A percentile compares a stretch with the other conserved stretches of the same genome.
Conservation (phyloP, 2,888 invertebrate genomes). For the Malacosoma neustria region DNA sequence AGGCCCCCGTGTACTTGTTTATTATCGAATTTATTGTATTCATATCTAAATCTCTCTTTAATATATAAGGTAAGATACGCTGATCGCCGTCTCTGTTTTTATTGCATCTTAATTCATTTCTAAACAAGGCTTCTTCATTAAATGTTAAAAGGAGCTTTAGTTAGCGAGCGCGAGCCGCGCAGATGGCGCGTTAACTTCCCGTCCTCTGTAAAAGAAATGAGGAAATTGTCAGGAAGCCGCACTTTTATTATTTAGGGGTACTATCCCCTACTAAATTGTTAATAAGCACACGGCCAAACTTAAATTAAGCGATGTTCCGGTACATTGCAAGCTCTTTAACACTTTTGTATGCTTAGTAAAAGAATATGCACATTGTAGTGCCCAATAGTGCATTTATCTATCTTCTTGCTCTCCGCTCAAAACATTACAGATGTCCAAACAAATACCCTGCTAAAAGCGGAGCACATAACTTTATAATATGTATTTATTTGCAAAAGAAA, state of each 20-base stretch:
- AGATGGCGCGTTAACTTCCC: conserved; percentile 2
- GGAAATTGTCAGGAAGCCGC: conserved; percentile 45
- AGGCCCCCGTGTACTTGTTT: too few relatives aligned
- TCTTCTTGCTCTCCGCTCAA: too few relatives aligned
- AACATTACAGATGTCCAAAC: too few relatives aligned
- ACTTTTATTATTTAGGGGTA: conserved; percentile 59
- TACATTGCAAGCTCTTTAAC: conserved; percentile 24
- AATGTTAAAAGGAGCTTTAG: background rate
- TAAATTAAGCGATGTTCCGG: conserved; percentile 49
- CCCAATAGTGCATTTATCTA: too few relatives aligned
- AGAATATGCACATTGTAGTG: too few relatives aligned
- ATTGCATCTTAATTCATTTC: background rate
- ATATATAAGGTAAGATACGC: too few relatives aligned
- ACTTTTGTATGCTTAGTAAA: too few relatives aligned
- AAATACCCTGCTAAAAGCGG: too few relatives aligned
- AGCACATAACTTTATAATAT: too few relatives aligned
- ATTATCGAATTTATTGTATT: too few relatives aligned
- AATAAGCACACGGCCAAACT: conserved; percentile 51
- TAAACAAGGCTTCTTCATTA: background rate
- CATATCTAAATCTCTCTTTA: too few relatives aligned
- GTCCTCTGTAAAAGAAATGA: conserved; percentile 11
- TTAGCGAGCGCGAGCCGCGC: background rate
- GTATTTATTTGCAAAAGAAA: too few relatives aligned
- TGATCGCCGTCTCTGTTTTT: background rate
- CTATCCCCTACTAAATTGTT: conserved; percentile 53